Evolutionary conservation across 30 jellyfish, hydroid and myxozoan species (phyloP).

Genomic region (Mastigias papua): DNA sequence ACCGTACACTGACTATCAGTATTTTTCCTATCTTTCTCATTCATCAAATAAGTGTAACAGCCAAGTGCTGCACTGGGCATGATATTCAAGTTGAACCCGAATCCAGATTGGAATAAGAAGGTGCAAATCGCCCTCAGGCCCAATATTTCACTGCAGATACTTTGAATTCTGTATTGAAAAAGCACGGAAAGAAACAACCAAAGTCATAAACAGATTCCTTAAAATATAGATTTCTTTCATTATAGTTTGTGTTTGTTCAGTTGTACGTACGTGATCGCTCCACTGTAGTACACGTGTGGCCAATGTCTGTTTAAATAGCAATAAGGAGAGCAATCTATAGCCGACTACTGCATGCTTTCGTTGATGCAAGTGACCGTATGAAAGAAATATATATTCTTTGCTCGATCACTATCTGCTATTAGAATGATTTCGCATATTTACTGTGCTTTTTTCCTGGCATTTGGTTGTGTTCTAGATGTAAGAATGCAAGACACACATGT

Average conservation of each 20-base stretch:
- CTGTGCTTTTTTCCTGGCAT: neutral
- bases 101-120: too few relatives aligned
- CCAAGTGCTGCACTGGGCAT: too few relatives aligned
- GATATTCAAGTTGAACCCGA: too few relatives aligned
- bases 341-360: neutral
- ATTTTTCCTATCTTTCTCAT: too few relatives aligned
- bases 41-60: too few relatives aligned
- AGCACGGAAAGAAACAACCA: too few relatives aligned
- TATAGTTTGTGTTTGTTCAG: neutral
- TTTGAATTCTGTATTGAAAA: too few relatives aligned
- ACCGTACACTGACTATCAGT: too few relatives aligned
- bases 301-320: constrained; percentile 21
- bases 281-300: constrained; percentile 27
- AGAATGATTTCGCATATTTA: neutral
- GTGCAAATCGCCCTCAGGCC: too few relatives aligned
- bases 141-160: too few relatives aligned
- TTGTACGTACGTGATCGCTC: constrained; percentile 15
- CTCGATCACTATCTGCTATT: neutral
- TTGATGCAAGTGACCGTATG: neutral
- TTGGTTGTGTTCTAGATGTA: neutral
- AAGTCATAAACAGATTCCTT: too few relatives aligned
- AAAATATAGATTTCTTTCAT: neutral
- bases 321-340: neutral
- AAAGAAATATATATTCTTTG: neutral
- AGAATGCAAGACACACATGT: neutral